phyloP scores from a whole-genome alignment of 2,113 vertebrate genomes.

The Megaleporinus macrocephalus region DNA sequence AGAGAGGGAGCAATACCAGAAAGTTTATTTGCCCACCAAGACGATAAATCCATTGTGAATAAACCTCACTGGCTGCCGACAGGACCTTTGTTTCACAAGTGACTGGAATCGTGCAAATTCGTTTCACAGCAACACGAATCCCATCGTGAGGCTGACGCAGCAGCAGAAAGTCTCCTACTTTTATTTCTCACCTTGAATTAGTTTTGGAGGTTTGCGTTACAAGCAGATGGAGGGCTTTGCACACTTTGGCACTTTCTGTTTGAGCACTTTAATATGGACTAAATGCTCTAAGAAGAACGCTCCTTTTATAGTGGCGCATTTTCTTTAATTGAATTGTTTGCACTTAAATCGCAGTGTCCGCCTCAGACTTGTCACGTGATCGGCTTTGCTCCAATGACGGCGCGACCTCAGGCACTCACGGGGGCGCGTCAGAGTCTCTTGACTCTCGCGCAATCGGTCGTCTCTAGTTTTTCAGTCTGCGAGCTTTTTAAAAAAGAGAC shows the following conservation, averaged over 20 bases:
- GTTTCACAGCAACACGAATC: not conserved
- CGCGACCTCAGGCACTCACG: conserved; percentile 78
- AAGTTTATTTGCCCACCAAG: not conserved
- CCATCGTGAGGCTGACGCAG: not conserved
- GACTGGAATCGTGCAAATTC: not conserved
- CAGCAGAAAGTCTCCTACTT: not conserved
- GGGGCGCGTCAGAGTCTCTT: conserved; percentile 84
- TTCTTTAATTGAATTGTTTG: conserved; percentile 53
- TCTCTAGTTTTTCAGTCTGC: conserved; percentile 83
- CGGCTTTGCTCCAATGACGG: conserved; percentile 84
- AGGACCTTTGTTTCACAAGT: not conserved
- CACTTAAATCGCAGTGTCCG: conserved; percentile 76
- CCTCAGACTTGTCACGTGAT: conserved; percentile 94
- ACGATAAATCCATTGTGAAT: not conserved
- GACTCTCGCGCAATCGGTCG: conserved; percentile 83
- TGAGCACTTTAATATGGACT: conserved; percentile 19
- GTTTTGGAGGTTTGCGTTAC: not conserved
- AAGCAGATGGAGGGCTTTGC: conserved; percentile 1
- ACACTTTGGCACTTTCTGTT: not conserved
- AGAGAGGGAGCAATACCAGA: not conserved
- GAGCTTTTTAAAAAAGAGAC: conserved; percentile 93
- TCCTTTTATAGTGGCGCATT: conserved; percentile 68
- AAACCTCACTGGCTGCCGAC: not conserved
- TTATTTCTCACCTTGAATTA: not conserved
- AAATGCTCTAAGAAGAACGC: conserved; percentile 45